A percentile compares a stretch with the other conserved stretches of the same genome.
Conservation (phyloP, 1,140 invertebrate species). For the Hycleus phaleratus region DNA sequence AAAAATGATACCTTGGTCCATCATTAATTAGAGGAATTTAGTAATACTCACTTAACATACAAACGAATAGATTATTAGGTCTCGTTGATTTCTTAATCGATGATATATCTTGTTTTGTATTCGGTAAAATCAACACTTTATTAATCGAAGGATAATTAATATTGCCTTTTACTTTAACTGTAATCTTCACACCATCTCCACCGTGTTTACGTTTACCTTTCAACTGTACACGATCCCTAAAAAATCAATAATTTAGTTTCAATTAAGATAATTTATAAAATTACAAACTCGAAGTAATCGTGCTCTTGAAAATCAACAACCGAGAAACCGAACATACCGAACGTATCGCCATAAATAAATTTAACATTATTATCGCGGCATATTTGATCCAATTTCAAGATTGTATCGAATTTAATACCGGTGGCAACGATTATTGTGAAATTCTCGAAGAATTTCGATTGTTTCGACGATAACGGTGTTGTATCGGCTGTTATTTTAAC, state of each 20-base stretch:
- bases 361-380: slow-evolving; percentile 73
- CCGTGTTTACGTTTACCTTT: slow-evolving; percentile 24
- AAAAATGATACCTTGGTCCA: too few species aligned
- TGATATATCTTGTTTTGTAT: slow-evolving; percentile 48
- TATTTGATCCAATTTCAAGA: slow-evolving; percentile 68
- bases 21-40: not conserved
- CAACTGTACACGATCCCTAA: slow-evolving; percentile 34
- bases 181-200: slow-evolving; percentile 28
- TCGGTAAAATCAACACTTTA: slow-evolving; percentile 44
- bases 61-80: slow-evolving; percentile 33
- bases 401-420: slow-evolving; percentile 59
- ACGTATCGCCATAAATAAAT: slow-evolving; percentile 87
- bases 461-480: slow-evolving; percentile 51
- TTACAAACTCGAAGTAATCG: slow-evolving; percentile 63
- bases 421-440: slow-evolving; percentile 85
- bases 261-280: not conserved
- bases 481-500: slow-evolving; percentile 73
- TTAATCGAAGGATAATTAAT: slow-evolving; percentile 33
- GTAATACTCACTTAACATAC: slow-evolving; percentile 32
- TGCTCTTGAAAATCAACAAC: slow-evolving; percentile 85
- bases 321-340: slow-evolving; percentile 87
- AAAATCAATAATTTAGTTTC: slow-evolving; percentile 1
- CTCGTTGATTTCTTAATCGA: slow-evolving; percentile 36
- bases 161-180: slow-evolving; percentile 29
- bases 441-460: slow-evolving; percentile 64